Percentiles rank a stretch among this genome's conserved stretches.
Evolutionary conservation across 2,888 invertebrate genomes (phyloP).

Genomic region (Chironomus riparius): DNA sequence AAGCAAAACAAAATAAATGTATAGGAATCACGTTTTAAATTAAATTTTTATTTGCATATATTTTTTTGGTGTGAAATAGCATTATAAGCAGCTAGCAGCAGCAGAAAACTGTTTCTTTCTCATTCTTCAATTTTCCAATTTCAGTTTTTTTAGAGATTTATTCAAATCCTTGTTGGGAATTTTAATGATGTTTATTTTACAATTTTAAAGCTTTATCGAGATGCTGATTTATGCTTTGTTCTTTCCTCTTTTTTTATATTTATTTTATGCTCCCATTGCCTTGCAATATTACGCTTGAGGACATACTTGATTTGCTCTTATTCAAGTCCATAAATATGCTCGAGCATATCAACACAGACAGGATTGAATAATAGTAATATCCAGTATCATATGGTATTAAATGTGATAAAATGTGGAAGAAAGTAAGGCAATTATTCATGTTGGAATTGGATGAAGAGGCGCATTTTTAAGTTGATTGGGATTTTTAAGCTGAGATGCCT

Average conservation of each 20-base stretch:
- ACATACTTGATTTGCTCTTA: neutral
- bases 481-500: no score
- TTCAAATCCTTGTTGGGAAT: slow-evolving; percentile 19
- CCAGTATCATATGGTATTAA: no score
- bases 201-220: slow-evolving; percentile 15
- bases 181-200: slow-evolving; percentile 22
- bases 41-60: slow-evolving; percentile 17
- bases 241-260: neutral
- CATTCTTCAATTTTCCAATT: neutral
- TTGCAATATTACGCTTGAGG: neutral
- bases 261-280: neutral
- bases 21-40: slow-evolving; percentile 21
- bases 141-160: slow-evolving; percentile 10
- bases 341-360: no score
- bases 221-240: slow-evolving; percentile 9
- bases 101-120: neutral
- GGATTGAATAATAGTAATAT: no score
- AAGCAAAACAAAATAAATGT: neutral
- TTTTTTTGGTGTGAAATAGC: neutral
- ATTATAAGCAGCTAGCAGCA: no score
- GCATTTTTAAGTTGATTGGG: no score
- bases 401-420: no score
- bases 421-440: no score
- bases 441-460: no score
- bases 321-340: neutral